Base-by-base conservation (phyloP, 1,140 invertebrate species). In the Brachionus rotundiformis region DNA sequence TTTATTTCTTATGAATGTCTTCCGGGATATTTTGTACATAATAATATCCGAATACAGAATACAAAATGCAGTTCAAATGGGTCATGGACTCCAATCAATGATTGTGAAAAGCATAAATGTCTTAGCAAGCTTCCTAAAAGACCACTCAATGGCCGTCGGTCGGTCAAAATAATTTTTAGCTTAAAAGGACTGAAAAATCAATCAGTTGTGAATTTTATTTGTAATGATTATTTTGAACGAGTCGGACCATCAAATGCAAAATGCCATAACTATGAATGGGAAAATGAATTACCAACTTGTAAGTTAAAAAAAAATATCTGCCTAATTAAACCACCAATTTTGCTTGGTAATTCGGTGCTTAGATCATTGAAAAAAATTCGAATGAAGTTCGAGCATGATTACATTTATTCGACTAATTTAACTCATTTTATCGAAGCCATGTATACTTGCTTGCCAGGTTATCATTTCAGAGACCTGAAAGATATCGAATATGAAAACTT, bases 41-140 rank as follows among this genome's bases (percentile, higher is more conserved):
- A 79, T 13, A n/a, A 19, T 10, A 63, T 25, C 4, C 39, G 1
- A 16, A 59, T 13, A 13, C 27, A 59, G 19, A 19, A 8, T 10
- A 59, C 47, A 5, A 29, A 25, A 19, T 79, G 76, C 47, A 11
- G 23, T 23, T 31, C 8, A 11, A 59, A 79, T 23, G 76, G 76
- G 0, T 31, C 31, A 36, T 79, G 76, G 76, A 59, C 5, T 16
- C 31, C 16, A 31, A 36, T 39, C 19, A 16, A 33, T n/a, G 19
- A 79, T 79, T 79, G 76, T 79, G 33, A 79, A 59, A 2, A 59
- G 7, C 47, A 79, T 61, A 36, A 33, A 36, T 79, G 76, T 61
- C 23, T 47, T 16, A 79, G 33, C 16, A 79, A 54, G 16, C 7
- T 79, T 19, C 76, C 76, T 11, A 31, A 54, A 79, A 54, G 76